Evolutionary conservation across 1,140 invertebrate species (phyloP), one percentile per base, ranked within the genome.

Genomic region (Ruditapes philippinarum): DNA sequence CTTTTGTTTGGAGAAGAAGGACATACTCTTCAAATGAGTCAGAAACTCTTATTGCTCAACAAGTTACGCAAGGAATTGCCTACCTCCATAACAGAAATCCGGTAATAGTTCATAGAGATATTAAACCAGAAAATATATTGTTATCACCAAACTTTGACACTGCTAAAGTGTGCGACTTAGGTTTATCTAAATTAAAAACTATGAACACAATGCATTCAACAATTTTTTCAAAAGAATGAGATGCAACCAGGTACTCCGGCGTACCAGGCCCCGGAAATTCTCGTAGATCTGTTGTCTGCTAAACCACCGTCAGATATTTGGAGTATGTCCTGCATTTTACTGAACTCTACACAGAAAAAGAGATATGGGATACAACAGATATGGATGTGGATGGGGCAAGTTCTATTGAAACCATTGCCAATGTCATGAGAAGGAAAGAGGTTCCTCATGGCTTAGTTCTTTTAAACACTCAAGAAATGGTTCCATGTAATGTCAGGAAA

Each of bases 361-460:
- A 22, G 40, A 25, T 82, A 7, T 49, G 79, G 51, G 38, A 70
- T n/a, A n/a, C n/a, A n/a, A n/a, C n/a, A n/a, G n/a, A n/a, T n/a
- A n/a, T n/a, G n/a, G n/a, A n/a, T n/a, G n/a, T n/a, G n/a, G n/a
- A n/a, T n/a, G n/a, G n/a, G n/a, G n/a, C n/a, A n/a, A n/a, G n/a
- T n/a, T n/a, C n/a, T n/a, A n/a, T n/a, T n/a, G n/a, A n/a, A n/a
- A n/a, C n/a, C n/a, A n/a, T n/a, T n/a, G n/a, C n/a, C n/a, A n/a
- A n/a, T n/a, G n/a, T n/a, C n/a, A 82, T 82, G 60, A 36, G n/a
- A 40, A 62, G 79, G 36, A 65, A 82, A 82, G 79, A 82, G 42
- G 22, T 33, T 82, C 79, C 79, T 17, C 79, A 82, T 57, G 79
- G 79, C n/a, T 40, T 60, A 60, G 28, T 60, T 82, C 79, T n/a